Base-by-base conservation (phyloP, 2,888 invertebrate species). In the Sylvicola cinctus region DNA sequence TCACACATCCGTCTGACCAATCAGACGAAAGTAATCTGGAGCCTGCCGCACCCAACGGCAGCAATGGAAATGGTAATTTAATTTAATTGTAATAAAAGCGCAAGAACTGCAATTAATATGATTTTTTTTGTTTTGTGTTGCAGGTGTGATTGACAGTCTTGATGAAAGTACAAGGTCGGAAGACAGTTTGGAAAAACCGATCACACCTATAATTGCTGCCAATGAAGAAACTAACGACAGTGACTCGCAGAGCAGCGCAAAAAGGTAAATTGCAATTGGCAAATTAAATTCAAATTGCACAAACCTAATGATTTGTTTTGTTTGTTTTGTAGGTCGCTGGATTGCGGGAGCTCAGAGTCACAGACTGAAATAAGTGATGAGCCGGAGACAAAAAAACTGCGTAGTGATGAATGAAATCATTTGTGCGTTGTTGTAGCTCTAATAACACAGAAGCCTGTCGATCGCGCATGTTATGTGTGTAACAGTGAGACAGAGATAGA, bases 21-120 rank as follows among this genome's bases (percentile, higher is more conserved):
- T 72, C 72, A 32, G 81, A 83, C 51, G 81, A 83, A 54, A 81
- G 81, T 51, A 80, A 80, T 56, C 69, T 75, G 43, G 81, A 78
- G 51, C 70, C 76, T 42, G 63, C 74, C 42, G 44, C 50, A 34
- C 32, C 40, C n/a, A 41, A 40, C 31, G 40, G 40, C 26, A 44
- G 44, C 36, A 45, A 44, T 40, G 43, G 44, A 25, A 46, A 45
- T 35, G 43, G 44, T 44, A 42, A 3, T 29, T 62, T 13, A 54
- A 60, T 50, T 14, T 36, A 31, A 23, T 29, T 30, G 20, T 20
- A 28, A 16, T 16, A 12, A 10, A 13, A 29, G 4, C 20, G 4
- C 5, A 6, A 4, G 8, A 20, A 13, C 10, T 20, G n/a, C 5
- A 20, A 3, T 14, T 11, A 6, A 23, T 16, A 5, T 12, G 4